phyloP scores from a whole-genome alignment of 1,140 invertebrate genomes.

The Holcopasites calliopsidis region DNA sequence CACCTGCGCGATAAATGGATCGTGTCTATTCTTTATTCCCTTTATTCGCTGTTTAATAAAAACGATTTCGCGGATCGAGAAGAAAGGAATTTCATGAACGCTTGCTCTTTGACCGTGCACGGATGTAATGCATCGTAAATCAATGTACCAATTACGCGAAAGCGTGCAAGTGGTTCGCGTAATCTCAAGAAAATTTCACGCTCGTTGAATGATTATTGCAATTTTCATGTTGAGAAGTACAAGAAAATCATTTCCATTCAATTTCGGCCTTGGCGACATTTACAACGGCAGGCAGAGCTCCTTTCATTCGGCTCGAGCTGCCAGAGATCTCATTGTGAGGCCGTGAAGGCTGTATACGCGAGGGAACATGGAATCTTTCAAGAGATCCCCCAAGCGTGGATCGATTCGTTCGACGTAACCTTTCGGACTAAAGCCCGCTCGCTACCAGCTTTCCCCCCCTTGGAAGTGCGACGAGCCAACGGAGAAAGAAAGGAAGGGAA shows the following conservation, averaged over 20 bases:
- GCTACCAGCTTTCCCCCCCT: neutral
- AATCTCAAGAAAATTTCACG: neutral
- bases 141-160: neutral
- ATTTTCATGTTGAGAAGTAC: too few relatives aligned
- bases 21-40: too few relatives aligned
- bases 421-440: neutral
- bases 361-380: slow-evolving; percentile 1
- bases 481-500: slow-evolving; percentile 25
- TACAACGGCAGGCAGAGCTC: too few relatives aligned
- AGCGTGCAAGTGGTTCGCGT: neutral
- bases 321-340: neutral
- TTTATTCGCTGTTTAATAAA: neutral
- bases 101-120: neutral
- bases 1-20: neutral
- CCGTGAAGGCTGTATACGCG: neutral
- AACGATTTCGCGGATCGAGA: neutral
- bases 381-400: slow-evolving; percentile 23
- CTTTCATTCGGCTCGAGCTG: neutral
- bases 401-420: slow-evolving; percentile 22
- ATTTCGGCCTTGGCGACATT: neutral
- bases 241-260: neutral
- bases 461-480: slow-evolving; percentile 30
- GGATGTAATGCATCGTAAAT: neutral
- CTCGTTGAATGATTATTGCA: neutral
- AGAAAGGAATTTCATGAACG: neutral